Evolutionary conservation across 2,888 invertebrate genomes (phyloP), one percentile per base, ranked within the genome.

Genomic region (Heliconius charithonia): DNA sequence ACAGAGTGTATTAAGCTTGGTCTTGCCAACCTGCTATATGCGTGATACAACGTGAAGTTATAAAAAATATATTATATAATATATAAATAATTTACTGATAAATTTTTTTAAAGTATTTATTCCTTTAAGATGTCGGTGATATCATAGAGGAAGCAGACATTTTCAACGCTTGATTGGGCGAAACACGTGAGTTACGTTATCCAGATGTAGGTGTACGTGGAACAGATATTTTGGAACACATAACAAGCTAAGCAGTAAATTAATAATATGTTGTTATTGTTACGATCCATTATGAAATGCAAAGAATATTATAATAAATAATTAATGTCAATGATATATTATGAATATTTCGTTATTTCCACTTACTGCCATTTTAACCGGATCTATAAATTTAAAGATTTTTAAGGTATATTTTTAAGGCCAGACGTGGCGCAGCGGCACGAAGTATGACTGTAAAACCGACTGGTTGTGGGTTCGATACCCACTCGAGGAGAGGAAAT

Each of bases 91-190:
- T 37, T 67, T 37, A 27, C 16, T 67, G 7, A 19, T 69, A n/a
- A 41, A 12, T 37, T n/a, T 25, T 32, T n/a, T 25, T 22, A 2
- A 22, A 37, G 10, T 62, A 32, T 73, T 59, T 65, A 63, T 62
- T 27, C 37, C 4, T 4, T 66, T n/a, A 16, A 41, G 69, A 63
- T 51, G 51, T 72, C 29, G 29, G 27, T 79, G 75, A 79, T 71
- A 75, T 75, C 75, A 78, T 71, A 56, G 32, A 41, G 69, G 69
- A 67, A 62, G 37, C 7, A 32, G 41, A 73, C 19, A 3, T 62
- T 73, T 73, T 73, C 73, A 71, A 63, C 73, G 62, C 78, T 71
- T 56, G 63, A 71, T 65, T 56, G 22, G 29, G 51, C 56, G 37
- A 56, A 65, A 75, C 51, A 65, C 29, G 66, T 73, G 65, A 73